These are phyloP conservation scores for Drosophila repleta DNA, from an alignment of 1,140 invertebrate genomes.

Conservation along the genomic window DNA sequence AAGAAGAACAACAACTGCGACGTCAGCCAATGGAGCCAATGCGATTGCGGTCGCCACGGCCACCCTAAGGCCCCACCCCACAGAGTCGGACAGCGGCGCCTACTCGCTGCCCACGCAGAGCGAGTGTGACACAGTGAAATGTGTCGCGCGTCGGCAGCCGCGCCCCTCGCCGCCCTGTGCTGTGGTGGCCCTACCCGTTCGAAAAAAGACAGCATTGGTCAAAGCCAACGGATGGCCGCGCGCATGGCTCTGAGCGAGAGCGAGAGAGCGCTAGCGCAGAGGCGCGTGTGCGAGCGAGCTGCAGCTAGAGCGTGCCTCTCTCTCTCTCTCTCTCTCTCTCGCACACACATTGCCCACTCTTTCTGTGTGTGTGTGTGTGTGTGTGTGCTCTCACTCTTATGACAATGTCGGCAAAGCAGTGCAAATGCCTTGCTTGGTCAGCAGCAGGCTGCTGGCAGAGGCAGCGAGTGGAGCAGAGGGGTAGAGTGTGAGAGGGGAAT, in stretches of 20 bases:
- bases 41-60: conserved; percentile 40
- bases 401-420: conserved; percentile 43
- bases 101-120: background rate
- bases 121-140: conserved; percentile 70
- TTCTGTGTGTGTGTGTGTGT: too few species aligned
- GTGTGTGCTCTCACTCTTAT: conserved; percentile 25
- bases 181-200: conserved; percentile 42
- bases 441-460: background rate
- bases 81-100: too few species aligned
- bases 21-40: conserved; percentile 50
- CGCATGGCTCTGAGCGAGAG: conserved; percentile 60
- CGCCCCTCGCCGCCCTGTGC: background rate
- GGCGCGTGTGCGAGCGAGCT: background rate
- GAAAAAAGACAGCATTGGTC: conserved; percentile 68
- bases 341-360: background rate
- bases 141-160: conserved; percentile 48
- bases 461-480: background rate
- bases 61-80: background rate
- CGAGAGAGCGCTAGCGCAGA: conserved; percentile 16
- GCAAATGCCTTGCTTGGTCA: conserved; percentile 2
- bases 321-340: conserved; percentile 1
- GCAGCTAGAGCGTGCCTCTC: conserved; percentile 15
- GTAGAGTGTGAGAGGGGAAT: background rate
- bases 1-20: conserved; percentile 22
- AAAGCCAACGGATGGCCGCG: conserved; percentile 64